Percentiles rank a stretch among this genome's conserved stretches.
phyloP scores from a whole-genome alignment of 2,888 invertebrate genomes.

The Chrysolina oricalcia region DNA sequence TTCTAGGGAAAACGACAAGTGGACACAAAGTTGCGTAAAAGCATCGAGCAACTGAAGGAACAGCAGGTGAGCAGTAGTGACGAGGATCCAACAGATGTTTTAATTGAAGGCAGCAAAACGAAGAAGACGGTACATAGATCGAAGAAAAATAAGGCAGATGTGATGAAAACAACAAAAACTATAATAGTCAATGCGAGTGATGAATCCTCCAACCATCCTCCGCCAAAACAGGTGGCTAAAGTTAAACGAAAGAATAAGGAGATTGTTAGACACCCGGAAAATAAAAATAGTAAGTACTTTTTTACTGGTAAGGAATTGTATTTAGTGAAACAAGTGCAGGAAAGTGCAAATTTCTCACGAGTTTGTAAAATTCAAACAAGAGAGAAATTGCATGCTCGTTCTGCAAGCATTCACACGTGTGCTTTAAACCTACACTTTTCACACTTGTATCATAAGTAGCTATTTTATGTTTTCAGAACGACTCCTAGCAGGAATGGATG shows the following conservation, averaged over 20 bases:
- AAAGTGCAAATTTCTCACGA: no score
- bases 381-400: no score
- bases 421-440: no score
- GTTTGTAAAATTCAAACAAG: no score
- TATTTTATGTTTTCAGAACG: slow-evolving; percentile 62
- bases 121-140: slow-evolving; percentile 56
- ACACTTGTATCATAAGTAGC: no score
- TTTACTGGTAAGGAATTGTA: neutral
- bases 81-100: slow-evolving; percentile 66
- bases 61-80: slow-evolving; percentile 71
- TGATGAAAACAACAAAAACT: slow-evolving; percentile 55
- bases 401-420: no score
- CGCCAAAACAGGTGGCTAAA: slow-evolving; percentile 31
- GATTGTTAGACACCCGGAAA: slow-evolving; percentile 50
- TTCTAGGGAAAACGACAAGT: slow-evolving; percentile 63
- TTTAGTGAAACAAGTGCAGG: no score
- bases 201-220: slow-evolving; percentile 43
- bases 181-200: slow-evolving; percentile 37
- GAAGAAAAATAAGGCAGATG: slow-evolving; percentile 50
- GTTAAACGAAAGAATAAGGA: slow-evolving; percentile 48
- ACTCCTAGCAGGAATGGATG: slow-evolving; percentile 73
- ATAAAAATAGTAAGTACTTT: slow-evolving; percentile 55
- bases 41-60: slow-evolving; percentile 74
- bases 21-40: slow-evolving; percentile 66
- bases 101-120: slow-evolving; percentile 52